Percentiles rank a stretch among this genome's conserved stretches.
phyloP scores from a whole-genome alignment of 1,140 invertebrate species.

The Aradophagus sp. region DNA sequence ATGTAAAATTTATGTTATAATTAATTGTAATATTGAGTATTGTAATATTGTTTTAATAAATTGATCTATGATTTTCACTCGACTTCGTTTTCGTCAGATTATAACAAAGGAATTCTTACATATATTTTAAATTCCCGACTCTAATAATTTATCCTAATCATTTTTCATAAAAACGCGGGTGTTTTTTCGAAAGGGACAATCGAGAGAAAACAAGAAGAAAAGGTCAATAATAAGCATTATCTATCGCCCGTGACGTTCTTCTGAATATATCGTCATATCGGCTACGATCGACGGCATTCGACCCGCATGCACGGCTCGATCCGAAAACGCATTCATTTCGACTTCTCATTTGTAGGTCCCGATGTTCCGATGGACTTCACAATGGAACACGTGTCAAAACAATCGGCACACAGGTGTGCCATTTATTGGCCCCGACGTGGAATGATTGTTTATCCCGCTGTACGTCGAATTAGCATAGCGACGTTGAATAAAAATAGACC shows the following conservation, averaged over 20 bases:
- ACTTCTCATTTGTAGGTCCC: conserved; percentile 46
- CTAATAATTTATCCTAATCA: not conserved
- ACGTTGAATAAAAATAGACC: conserved; percentile 39
- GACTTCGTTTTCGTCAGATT: too few species aligned
- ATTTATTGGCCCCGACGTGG: conserved; percentile 56
- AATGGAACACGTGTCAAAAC: conserved; percentile 73
- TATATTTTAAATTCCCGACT: too few species aligned
- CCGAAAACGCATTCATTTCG: conserved; percentile 50
- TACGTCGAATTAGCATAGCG: conserved; percentile 29
- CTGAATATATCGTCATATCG: conserved; percentile 8
- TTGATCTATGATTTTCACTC: too few species aligned
- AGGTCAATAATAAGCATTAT: conserved; percentile 18
- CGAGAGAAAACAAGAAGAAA: too few species aligned
- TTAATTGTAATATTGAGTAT: too few species aligned
- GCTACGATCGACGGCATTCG: conserved; percentile 52
- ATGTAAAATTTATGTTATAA: too few species aligned
- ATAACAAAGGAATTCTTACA: conserved; percentile 4
- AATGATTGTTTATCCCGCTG: conserved; percentile 45
- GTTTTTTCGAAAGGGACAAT: too few species aligned
- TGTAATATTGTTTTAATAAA: too few species aligned
- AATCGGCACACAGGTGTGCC: conserved; percentile 71
- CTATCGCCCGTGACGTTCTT: conserved; percentile 13
- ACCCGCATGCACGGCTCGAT: conserved; percentile 63
- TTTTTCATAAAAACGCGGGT: too few species aligned
- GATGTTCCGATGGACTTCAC: conserved; percentile 52